These are phyloP conservation scores for Botia almorhae DNA, from an alignment of 2,797 vertebrate genomes.

Conservation along the genomic window DNA sequence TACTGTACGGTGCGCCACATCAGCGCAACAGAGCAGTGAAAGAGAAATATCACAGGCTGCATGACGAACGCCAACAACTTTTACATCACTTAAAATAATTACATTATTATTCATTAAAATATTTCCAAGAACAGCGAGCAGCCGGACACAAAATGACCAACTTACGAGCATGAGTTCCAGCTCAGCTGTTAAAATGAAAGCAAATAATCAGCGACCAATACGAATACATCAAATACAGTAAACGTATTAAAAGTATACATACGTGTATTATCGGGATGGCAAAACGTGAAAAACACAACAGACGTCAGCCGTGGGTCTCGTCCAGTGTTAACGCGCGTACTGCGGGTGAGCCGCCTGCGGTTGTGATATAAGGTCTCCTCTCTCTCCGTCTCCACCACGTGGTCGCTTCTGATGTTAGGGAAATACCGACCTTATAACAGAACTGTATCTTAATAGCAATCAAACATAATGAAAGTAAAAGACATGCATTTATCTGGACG, in stretches of 20 bases:
- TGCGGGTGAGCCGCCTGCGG: not conserved
- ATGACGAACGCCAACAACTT: too few relatives aligned
- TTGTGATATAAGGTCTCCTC: not conserved
- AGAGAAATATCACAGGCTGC: too few relatives aligned
- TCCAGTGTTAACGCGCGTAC: constrained; percentile 11
- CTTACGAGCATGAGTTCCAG: too few relatives aligned
- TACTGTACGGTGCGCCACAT: not conserved
- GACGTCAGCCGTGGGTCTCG: constrained; percentile 18
- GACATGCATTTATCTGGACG: too few relatives aligned
- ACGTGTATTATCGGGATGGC: not conserved
- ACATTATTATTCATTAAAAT: too few relatives aligned
- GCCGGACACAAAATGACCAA: too few relatives aligned
- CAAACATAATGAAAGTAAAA: not conserved
- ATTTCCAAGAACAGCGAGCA: too few relatives aligned
- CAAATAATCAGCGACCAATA: not conserved
- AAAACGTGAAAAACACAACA: not conserved
- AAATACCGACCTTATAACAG: constrained; percentile 8
- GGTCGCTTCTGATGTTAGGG: constrained; percentile 39
- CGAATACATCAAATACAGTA: not conserved
- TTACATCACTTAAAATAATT: too few relatives aligned
- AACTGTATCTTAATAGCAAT: too few relatives aligned
- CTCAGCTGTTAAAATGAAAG: too few relatives aligned
- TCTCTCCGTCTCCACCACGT: constrained; percentile 57
- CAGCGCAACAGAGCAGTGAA: not conserved
- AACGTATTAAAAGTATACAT: not conserved